Base-by-base conservation (phyloP, 2,113 vertebrate species). In the Elaphurus davidianus region DNA sequence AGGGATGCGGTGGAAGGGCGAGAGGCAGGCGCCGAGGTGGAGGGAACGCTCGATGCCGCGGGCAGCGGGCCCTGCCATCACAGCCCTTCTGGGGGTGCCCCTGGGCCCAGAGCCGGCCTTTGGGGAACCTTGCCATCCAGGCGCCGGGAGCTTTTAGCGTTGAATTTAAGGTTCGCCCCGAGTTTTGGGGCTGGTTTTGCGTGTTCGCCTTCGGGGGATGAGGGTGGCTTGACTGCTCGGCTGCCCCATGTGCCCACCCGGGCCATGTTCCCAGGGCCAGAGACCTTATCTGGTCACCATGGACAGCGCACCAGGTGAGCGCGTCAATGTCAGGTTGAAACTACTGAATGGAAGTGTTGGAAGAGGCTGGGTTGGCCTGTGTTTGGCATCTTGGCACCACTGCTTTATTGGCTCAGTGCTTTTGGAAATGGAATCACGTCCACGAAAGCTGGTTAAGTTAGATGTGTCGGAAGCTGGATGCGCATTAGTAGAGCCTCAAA, bases 391-490 rank as follows among this genome's bases (percentile, higher is more conserved):
- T 88, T 87, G 84, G 92, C 57, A 78, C 55, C 28, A 7, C 60
- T 43, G 96, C 45, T 87, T 15, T 55, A 16, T 47, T 95, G 94
- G 57, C 89, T 45, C 43, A 4, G 43, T 30, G 92, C 23, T 79
- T 96, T 96, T 79, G 94, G 91, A 96, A 90, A 96, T 50, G 52
- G 81, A 55, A 71, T 87, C 88, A 82, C 33, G 28, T 96, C 96
- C 91, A 30, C 40, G 87, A 90, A 95, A 94, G n/a, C 90, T 27
- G 54, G 3, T 81, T 55, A 50, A 95, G 74, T 94, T 55, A 82
- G 47, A 43, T 64, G 94, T 47, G 23, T 54, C 21, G 45, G 84
- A 64, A 92, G 55, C 54, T 82, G 60, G 83, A 50, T 36, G 14
- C 27, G 2, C 43, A 6, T 67, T 28, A 81, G 86, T 45, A 85